Evolutionary conservation across 2,888 invertebrate species (phyloP).

Genomic region (Scaptomyza flava): DNA sequence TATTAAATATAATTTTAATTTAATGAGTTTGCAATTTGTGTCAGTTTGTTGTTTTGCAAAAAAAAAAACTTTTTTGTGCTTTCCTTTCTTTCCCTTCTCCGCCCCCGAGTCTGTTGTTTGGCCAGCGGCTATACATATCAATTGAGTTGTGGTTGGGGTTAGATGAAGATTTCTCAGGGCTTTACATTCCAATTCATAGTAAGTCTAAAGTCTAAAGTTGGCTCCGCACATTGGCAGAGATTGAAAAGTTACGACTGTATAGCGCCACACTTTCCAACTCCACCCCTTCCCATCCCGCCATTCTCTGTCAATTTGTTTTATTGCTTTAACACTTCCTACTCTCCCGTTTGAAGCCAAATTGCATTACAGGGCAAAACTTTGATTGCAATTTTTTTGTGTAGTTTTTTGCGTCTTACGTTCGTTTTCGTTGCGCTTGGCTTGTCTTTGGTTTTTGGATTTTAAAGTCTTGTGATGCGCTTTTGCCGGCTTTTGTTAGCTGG

Average conservation of each 20-base stretch:
- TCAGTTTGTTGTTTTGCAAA: slow-evolving; percentile 66
- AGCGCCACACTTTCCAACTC: neutral
- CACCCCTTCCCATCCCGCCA: neutral
- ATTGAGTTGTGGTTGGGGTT: slow-evolving; percentile 45
- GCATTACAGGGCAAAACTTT: slow-evolving; percentile 58
- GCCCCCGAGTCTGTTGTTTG: neutral
- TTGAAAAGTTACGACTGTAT: slow-evolving; percentile 70
- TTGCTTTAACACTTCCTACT: slow-evolving; percentile 71
- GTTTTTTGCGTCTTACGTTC: slow-evolving; percentile 23
- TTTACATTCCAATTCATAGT: slow-evolving; percentile 36
- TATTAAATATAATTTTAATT: slow-evolving; percentile 80
- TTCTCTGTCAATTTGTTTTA: slow-evolving; percentile 57
- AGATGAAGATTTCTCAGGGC: neutral
- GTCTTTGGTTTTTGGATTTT: slow-evolving; percentile 58
- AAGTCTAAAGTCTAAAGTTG: slow-evolving; percentile 51
- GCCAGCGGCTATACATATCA: slow-evolving; percentile 70
- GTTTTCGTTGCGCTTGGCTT: slow-evolving; percentile 48
- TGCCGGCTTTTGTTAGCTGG: slow-evolving; percentile 68
- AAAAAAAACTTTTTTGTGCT: slow-evolving; percentile 41
- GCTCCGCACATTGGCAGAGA: slow-evolving; percentile 64
- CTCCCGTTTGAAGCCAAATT: slow-evolving; percentile 2
- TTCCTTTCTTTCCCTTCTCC: neutral
- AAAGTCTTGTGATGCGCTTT: slow-evolving; percentile 53
- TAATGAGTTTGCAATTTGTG: slow-evolving; percentile 80
- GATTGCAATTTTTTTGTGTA: slow-evolving; percentile 67